Evolutionary conservation across 2,113 vertebrate species (phyloP), one percentile per base, ranked within the genome.

Genomic region (Oncorhynchus tshawytscha): DNA sequence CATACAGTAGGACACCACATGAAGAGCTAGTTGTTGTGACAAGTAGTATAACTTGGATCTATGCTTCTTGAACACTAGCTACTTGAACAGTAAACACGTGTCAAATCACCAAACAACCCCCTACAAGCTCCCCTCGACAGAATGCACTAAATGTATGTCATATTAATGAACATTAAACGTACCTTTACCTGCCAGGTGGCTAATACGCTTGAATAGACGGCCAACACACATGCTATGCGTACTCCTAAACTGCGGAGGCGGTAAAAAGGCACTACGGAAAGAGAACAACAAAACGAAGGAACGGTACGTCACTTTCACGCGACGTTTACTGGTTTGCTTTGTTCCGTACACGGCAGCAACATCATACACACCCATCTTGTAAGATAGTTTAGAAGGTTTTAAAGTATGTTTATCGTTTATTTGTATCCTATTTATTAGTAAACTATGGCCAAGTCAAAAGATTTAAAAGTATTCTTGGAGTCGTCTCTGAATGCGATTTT

Each of bases 401-500:
- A 2, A 49, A 20, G 25, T 1, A 74, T 59, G 39, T 45, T 45
- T 45, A 11, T 45, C 39, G 39, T 31, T 31, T 27, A 29, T 59
- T 31, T 29, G 11, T 31, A 15, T 54, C 1, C 49, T 31, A 18
- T 59, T 31, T 16, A 62, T 59, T 31, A 49, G 72, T 73, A 62
- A 9, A 77, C 29, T 49, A 92, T 93, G 92, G 80, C 86, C 68
- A 81, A 78, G 72, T 80, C 88, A 0, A 86, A 39, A 12, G 88
- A 92, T 25, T 83, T 93, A 66, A 93, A 91, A 69, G 18, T 81
- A 12, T 87, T 90, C 66, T 82, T 93, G 22, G 90, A 93, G 76
- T 91, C 88, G 0, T 93, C 93, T 25, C 73, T 94, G 4, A 93
- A 92, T 67, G 86, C 89, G 81, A 93, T 94, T 68, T 93, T 93